Evolutionary conservation across 2,113 vertebrate species (phyloP), one percentile per base, ranked within the genome.

Genomic region (Falco punctatus): DNA sequence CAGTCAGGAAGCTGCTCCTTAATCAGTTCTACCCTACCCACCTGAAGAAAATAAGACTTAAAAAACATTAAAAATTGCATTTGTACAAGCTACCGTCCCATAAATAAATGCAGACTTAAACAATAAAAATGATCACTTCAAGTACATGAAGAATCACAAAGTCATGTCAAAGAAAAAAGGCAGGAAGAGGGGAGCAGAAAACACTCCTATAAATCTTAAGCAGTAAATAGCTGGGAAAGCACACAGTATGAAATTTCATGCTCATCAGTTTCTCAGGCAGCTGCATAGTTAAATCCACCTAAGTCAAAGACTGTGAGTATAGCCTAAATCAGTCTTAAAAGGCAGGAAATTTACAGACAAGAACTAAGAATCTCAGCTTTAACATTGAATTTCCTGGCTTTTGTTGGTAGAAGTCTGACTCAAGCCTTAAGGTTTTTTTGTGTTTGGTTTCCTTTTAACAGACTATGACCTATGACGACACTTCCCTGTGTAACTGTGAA

Each of bases 321-420:
- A 74, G 81, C 83, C 61, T 95, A 72, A 95, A 67, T 79, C 71
- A 91, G 70, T 87, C 81, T 96, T 91, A 94, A 95, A 96, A 96
- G 80, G 77, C 94, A 96, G 96, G 95, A 97, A 96, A 94, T 97
- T 96, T 94, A 94, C 62, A 94, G 95, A 96, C 80, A 96, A 96
- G 81, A 92, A 90, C 86, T 95, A 90, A 80, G 94, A 94, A 94
- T 66, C 90, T 92, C 74, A 90, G 92, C 80, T 94, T 96, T 80
- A 96, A 80, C 86, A 94, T 86, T 75, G 84, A 93, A 88, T 96
- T 96, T 97, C 93, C 93, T 94, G 93, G 74, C 81, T 96, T 97
- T 96, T 96, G 94, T 97, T 95, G 86, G 88, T 62, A 92, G 51
- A 89, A 86, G 77, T 78, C 94, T 95, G 95, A 95, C 80, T 96